phyloP scores from a whole-genome alignment of 2,888 invertebrate species.

The Apamea monoglypha region DNA sequence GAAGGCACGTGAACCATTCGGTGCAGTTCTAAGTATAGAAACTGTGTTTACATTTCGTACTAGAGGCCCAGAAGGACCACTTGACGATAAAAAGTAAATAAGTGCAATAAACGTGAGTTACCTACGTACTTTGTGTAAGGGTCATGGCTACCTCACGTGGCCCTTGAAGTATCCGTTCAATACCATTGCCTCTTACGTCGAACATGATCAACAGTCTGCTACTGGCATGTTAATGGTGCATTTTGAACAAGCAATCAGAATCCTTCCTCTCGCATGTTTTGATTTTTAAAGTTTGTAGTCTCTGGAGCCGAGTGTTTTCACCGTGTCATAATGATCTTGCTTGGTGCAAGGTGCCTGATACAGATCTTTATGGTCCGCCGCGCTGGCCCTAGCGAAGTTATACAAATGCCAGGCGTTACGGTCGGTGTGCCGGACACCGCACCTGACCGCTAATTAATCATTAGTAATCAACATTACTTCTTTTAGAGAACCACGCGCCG shows the following conservation, averaged over 20 bases:
- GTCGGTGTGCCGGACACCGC: conserved; percentile 50
- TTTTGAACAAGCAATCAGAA: conserved; percentile 2
- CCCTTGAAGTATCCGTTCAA: conserved; percentile 19
- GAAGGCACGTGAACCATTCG: conserved; percentile 3
- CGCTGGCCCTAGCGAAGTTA: conserved; percentile 49
- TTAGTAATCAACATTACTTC: conserved; percentile 41
- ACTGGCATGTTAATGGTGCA: conserved; percentile 3
- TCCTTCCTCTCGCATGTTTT: neutral
- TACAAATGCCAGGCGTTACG: conserved; percentile 60
- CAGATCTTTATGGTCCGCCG: conserved; percentile 53
- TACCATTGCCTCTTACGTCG: neutral
- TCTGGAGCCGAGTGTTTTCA: conserved; percentile 24
- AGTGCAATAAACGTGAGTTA: conserved; percentile 25
- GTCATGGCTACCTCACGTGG: conserved; percentile 18
- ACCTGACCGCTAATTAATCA: conserved; percentile 60
- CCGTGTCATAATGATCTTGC: conserved; percentile 47
- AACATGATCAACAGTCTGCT: neutral
- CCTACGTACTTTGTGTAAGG: neutral
- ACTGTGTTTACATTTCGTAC: neutral
- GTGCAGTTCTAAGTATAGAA: conserved; percentile 6
- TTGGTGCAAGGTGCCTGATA: conserved; percentile 58
- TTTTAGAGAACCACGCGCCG: conserved; percentile 32
- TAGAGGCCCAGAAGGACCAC: conserved; percentile 7
- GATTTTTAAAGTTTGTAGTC: conserved; percentile 10
- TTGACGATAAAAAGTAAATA: conserved; percentile 18